Conservation (phyloP, 2,888 invertebrate species). For the Eudemis profundana region DNA sequence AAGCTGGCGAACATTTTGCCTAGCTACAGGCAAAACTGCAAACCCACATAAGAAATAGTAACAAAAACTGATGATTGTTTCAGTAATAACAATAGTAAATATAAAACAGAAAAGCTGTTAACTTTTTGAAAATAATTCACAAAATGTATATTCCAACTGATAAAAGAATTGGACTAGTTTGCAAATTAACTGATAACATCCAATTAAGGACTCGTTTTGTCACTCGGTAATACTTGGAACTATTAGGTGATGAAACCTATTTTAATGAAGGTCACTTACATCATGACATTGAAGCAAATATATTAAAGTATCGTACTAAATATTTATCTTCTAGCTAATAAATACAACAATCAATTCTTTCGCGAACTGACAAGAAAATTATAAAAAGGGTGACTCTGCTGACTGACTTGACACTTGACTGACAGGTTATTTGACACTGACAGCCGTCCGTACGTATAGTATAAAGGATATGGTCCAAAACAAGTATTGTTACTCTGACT, state of each 20-base stretch:
- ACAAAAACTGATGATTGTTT: constrained; percentile 7
- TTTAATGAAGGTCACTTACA: constrained; percentile 17
- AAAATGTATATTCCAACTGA: constrained; percentile 30
- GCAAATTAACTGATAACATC: constrained; percentile 61
- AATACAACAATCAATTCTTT: constrained; percentile 32
- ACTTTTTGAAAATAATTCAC: neutral
- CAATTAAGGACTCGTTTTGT: constrained; percentile 56
- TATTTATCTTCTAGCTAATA: constrained; percentile 18
- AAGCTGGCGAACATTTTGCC: constrained; percentile 92
- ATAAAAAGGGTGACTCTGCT: constrained; percentile 34
- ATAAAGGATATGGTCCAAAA: neutral
- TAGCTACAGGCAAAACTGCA: constrained; percentile 48
- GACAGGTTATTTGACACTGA: neutral
- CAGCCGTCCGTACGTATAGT: too few species aligned
- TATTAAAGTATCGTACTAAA: constrained; percentile 1
- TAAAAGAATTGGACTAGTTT: constrained; percentile 49
- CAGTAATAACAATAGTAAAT: too few species aligned
- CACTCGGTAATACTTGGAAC: constrained; percentile 1
- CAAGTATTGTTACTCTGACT: neutral
- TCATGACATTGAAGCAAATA: constrained; percentile 8
- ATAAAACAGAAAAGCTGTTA: neutral
- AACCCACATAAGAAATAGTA: neutral
- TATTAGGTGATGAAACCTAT: constrained; percentile 2
- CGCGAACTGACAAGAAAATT: constrained; percentile 26
- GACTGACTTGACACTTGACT: constrained; percentile 14